Evolutionary conservation across 2,888 invertebrate genomes (phyloP).

Genomic region (Amorpha juglandis): DNA sequence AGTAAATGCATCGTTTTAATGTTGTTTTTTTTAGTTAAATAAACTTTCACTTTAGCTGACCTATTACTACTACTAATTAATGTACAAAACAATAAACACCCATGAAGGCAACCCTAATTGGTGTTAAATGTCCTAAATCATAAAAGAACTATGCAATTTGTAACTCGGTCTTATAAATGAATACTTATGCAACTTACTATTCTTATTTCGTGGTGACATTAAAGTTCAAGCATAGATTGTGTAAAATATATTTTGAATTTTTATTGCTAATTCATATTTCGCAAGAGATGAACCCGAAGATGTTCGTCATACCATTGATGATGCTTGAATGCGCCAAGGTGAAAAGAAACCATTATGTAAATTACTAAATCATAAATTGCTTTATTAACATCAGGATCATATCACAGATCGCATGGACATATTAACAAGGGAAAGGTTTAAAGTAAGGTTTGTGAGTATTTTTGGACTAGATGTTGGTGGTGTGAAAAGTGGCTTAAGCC

Average conservation of each 20-base stretch:
- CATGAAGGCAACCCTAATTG: too few relatives aligned
- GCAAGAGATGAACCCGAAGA: neutral
- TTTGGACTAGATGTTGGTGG: conserved; percentile 63
- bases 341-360: conserved; percentile 41
- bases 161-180: neutral
- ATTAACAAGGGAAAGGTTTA: conserved; percentile 47
- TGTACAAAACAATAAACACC: too few relatives aligned
- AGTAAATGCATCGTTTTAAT: too few relatives aligned
- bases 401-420: conserved; percentile 77
- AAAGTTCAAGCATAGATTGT: neutral
- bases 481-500: conserved; percentile 41
- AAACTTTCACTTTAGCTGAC: too few relatives aligned
- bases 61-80: too few relatives aligned
- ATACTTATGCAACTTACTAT: neutral
- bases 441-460: conserved; percentile 55
- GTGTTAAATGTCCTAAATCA: too few relatives aligned
- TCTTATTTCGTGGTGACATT: neutral
- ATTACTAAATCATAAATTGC: conserved; percentile 59
- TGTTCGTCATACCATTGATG: neutral
- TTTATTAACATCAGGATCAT: conserved; percentile 70
- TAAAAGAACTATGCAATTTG: neutral
- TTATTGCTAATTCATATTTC: conserved; percentile 2
- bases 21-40: too few relatives aligned
- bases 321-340: conserved; percentile 3
- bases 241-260: neutral